A percentile compares a stretch with the other conserved stretches of the same genome.
Evolutionary conservation across 2,113 vertebrate genomes (phyloP).

Genomic region (Bos indicus): DNA sequence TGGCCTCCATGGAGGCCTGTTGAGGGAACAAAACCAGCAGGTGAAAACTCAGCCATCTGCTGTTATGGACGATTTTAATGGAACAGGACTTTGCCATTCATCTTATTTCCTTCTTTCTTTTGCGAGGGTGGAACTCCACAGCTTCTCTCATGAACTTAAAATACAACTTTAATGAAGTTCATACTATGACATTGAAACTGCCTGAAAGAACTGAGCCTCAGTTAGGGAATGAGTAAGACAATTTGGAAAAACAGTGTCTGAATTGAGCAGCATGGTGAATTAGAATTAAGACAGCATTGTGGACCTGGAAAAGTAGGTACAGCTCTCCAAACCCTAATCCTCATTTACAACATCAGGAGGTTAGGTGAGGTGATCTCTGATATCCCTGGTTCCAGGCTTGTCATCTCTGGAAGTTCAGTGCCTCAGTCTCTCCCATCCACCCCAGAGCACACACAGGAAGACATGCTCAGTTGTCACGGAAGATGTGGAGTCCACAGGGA

Average conservation of each 20-base stretch:
- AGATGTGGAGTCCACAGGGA: background rate
- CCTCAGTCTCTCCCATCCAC: background rate
- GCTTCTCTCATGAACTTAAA: background rate
- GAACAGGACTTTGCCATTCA: background rate
- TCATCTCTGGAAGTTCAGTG: too few relatives aligned
- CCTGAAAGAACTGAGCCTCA: background rate
- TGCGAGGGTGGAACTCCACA: background rate
- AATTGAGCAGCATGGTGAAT: background rate
- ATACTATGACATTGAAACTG: background rate
- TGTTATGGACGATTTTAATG: background rate
- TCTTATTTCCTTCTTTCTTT: background rate
- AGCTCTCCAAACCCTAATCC: background rate
- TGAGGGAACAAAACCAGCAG: background rate
- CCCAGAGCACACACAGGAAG: background rate
- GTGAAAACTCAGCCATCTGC: background rate
- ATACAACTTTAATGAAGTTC: background rate
- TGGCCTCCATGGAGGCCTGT: accelerated
- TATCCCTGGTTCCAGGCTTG: background rate
- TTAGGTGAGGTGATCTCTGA: background rate
- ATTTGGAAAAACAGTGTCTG: background rate
- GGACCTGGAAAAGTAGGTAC: background rate
- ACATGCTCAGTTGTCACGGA: background rate
- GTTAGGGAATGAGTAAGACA: background rate
- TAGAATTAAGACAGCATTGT: background rate
- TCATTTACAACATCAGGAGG: background rate